phyloP scores from a whole-genome alignment of 2,113 vertebrate genomes.

The Motacilla alba region DNA sequence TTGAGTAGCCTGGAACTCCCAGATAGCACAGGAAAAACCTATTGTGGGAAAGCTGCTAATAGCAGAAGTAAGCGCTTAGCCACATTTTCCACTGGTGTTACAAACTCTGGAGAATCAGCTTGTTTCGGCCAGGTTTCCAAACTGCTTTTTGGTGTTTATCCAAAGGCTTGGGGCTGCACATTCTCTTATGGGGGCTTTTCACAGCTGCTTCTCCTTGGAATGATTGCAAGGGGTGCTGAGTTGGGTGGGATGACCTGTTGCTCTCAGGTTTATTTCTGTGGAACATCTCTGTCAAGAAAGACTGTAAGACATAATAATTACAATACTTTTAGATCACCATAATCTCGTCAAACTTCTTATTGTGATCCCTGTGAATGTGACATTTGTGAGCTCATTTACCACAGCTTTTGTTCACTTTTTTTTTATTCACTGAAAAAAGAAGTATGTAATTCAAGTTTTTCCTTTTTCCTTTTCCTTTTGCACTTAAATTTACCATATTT shows the following conservation, averaged over 20 bases:
- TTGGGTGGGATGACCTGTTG: background rate
- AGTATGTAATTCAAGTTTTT: background rate
- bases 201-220: background rate
- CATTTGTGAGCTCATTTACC: background rate
- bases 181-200: background rate
- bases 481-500: background rate
- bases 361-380: background rate
- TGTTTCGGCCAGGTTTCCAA: background rate
- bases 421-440: background rate
- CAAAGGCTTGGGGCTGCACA: background rate
- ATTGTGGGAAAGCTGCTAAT: background rate
- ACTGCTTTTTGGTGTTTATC: background rate
- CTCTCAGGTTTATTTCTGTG: background rate
- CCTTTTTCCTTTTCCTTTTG: background rate
- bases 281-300: background rate
- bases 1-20: background rate
- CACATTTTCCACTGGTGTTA: background rate
- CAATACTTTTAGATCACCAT: background rate
- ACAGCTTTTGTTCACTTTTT: background rate
- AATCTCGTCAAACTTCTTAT: background rate
- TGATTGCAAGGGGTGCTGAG: background rate
- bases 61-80: background rate
- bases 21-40: background rate
- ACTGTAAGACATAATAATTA: background rate
- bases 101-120: background rate